A percentile compares a stretch with the other conserved stretches of the same genome.
Evolutionary conservation across 2,888 invertebrate genomes (phyloP).

Genomic region (Teleogryllus oceanicus): DNA sequence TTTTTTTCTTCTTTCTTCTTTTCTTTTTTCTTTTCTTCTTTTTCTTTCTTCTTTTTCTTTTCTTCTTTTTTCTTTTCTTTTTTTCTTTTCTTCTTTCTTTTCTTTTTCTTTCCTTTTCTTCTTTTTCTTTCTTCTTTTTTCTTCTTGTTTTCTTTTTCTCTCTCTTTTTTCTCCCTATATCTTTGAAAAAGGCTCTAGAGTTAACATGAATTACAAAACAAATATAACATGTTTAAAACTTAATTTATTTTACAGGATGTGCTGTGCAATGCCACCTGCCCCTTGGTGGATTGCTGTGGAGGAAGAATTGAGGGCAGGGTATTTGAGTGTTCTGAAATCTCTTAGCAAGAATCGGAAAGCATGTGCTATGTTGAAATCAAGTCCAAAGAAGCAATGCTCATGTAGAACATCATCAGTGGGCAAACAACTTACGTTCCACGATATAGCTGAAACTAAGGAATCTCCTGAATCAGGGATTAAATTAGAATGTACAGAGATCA

Average conservation of each 20-base stretch:
- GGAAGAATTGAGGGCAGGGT: slow-evolving; percentile 65
- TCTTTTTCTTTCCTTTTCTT: too few species aligned
- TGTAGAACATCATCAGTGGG: not conserved
- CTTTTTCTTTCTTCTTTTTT: too few species aligned
- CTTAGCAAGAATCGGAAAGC: slow-evolving; percentile 75
- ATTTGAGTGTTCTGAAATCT: slow-evolving; percentile 67
- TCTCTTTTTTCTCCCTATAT: too few species aligned
- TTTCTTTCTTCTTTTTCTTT: too few species aligned
- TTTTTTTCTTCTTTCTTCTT: too few species aligned
- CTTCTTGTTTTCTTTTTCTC: too few species aligned
- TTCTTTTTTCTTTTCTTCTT: too few species aligned
- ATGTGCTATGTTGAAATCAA: slow-evolving; percentile 69
- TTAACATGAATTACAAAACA: not conserved
- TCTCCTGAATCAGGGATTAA: not conserved
- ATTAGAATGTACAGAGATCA: not conserved
- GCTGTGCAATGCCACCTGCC: slow-evolving; percentile 41
- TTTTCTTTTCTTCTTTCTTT: too few species aligned
- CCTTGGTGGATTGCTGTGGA: slow-evolving; percentile 43
- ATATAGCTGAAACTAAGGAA: not conserved
- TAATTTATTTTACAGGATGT: slow-evolving; percentile 37
- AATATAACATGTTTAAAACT: not conserved
- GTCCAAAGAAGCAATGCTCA: slow-evolving; percentile 67
- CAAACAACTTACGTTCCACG: not conserved
- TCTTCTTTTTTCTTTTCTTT: too few species aligned
- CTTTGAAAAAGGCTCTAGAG: too few species aligned